Conservation (phyloP, 2,888 invertebrate genomes). For the Aphelenchoides bicaudatus region DNA sequence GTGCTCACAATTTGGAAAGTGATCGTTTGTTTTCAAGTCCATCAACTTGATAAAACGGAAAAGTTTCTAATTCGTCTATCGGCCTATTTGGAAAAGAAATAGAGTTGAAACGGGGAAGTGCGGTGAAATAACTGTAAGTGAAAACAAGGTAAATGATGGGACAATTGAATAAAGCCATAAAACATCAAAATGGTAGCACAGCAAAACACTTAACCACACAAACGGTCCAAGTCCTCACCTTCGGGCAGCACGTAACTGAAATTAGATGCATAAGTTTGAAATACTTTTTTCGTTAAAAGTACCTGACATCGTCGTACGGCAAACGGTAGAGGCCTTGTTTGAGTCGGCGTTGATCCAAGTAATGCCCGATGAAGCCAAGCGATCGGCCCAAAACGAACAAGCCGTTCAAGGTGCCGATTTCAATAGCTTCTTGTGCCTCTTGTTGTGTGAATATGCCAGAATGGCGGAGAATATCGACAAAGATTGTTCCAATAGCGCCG, state of each 20-base stretch:
- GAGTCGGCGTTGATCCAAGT: conserved; percentile 93
- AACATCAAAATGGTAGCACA: background rate
- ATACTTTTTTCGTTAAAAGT: conserved; percentile 66
- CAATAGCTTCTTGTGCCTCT: conserved; percentile 93
- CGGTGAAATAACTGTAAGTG: too few relatives aligned
- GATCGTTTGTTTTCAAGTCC: too few relatives aligned
- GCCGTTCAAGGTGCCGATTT: conserved; percentile 95
- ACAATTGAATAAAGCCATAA: background rate
- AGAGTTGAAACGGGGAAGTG: too few relatives aligned
- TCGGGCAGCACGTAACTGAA: conserved; percentile 32
- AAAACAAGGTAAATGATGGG: too few relatives aligned
- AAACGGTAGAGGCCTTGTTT: conserved; percentile 98
- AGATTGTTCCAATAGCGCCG: conserved; percentile 92
- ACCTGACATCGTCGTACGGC: conserved; percentile 97
- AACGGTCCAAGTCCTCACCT: conserved; percentile 29
- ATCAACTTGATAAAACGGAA: too few relatives aligned
- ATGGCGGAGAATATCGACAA: conserved; percentile 81
- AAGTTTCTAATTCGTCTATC: too few relatives aligned
- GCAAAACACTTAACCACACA: conserved; percentile 18
- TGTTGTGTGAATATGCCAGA: conserved; percentile 68
- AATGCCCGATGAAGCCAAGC: conserved; percentile 96
- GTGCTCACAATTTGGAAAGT: too few relatives aligned
- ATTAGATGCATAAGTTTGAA: background rate
- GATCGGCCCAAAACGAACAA: conserved; percentile 94
- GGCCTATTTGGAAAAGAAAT: too few relatives aligned